phyloP scores from a whole-genome alignment of 2,888 invertebrate species.

The Phoenoteleia sp. region DNA sequence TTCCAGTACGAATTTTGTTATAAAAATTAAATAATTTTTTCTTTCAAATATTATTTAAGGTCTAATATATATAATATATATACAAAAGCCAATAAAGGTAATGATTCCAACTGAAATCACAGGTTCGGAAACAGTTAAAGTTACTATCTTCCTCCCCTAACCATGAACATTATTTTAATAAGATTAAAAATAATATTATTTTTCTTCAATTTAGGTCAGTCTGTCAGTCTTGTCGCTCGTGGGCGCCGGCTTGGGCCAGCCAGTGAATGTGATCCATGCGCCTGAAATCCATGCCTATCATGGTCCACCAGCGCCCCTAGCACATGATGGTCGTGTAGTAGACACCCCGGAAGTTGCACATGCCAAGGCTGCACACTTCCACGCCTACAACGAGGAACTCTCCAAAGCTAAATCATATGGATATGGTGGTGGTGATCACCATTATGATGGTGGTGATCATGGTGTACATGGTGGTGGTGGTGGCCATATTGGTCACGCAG shows the following conservation, averaged over 20 bases:
- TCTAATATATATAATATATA: no score
- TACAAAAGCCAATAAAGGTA: no score
- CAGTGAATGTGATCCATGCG: slow-evolving; percentile 51
- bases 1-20: no score
- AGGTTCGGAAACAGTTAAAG: no score
- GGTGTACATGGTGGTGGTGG: slow-evolving; percentile 23
- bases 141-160: no score
- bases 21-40: no score
- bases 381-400: slow-evolving; percentile 75
- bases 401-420: slow-evolving; percentile 43
- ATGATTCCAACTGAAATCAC: no score
- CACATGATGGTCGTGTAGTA: slow-evolving; percentile 77
- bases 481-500: slow-evolving; percentile 12
- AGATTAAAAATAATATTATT: no score
- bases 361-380: slow-evolving; percentile 80
- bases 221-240: slow-evolving; percentile 49
- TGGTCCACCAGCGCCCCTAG: slow-evolving; percentile 81
- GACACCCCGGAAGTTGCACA: slow-evolving; percentile 82
- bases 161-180: no score
- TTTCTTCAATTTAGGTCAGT: slow-evolving; percentile 49
- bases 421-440: slow-evolving; percentile 17
- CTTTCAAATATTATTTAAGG: background rate
- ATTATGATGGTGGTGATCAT: background rate
- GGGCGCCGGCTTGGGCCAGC: slow-evolving; percentile 36
- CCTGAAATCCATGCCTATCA: slow-evolving; percentile 75